phyloP scores from a whole-genome alignment of 2,888 invertebrate species.

The Sipha maydis region DNA sequence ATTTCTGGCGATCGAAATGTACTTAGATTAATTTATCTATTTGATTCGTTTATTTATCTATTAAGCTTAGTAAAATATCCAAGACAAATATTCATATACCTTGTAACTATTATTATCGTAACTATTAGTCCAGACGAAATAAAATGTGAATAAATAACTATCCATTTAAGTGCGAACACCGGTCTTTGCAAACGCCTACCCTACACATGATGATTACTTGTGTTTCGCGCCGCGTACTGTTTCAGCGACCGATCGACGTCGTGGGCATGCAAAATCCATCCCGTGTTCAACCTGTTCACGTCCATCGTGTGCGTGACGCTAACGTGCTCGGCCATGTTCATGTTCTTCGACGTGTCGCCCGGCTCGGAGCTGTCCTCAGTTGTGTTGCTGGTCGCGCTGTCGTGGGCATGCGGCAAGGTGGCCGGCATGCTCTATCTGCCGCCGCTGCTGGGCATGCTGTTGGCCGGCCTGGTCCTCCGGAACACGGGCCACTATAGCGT shows the following conservation, averaged over 20 bases:
- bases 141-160: no score
- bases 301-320: constrained; percentile 41
- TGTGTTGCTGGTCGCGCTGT: constrained; percentile 64
- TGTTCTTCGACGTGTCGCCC: constrained; percentile 64
- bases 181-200: no score
- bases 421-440: constrained; percentile 67
- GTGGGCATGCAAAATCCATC: constrained; percentile 20
- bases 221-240: not conserved
- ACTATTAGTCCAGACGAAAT: no score
- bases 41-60: no score
- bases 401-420: constrained; percentile 64
- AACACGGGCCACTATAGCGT: constrained; percentile 70
- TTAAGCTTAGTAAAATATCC: no score
- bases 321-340: constrained; percentile 64
- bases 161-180: no score
- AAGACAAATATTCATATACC: no score
- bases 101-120: no score
- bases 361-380: constrained; percentile 65
- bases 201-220: not conserved
- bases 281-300: constrained; percentile 17
- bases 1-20: no score
- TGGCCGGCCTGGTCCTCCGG: constrained; percentile 72
- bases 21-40: no score
- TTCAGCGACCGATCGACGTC: constrained; percentile 12
- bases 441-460: constrained; percentile 75